Evolutionary conservation across 1,140 invertebrate genomes (phyloP).

Genomic region (Andricus grossulariae): DNA sequence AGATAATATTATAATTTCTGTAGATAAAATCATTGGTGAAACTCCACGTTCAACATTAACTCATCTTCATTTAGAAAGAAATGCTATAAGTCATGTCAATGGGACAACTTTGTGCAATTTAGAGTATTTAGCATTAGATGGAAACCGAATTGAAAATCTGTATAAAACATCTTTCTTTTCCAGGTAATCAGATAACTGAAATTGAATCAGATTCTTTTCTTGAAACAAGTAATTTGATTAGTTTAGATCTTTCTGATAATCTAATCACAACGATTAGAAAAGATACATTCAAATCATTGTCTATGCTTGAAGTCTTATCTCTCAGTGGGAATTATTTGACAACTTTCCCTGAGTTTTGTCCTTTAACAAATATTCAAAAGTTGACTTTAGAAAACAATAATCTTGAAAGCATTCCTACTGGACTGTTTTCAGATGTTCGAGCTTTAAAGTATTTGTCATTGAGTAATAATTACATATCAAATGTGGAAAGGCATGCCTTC

Average conservation of each 20-base stretch:
- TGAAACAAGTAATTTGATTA: background rate
- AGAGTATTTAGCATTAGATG: background rate
- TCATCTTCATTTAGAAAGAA: background rate
- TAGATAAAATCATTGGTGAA: background rate
- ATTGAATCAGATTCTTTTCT: background rate
- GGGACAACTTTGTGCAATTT: background rate
- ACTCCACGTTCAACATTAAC: background rate
- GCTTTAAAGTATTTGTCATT: background rate
- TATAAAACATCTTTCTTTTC: background rate
- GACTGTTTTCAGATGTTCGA: background rate
- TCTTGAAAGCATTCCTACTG: background rate
- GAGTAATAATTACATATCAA: background rate
- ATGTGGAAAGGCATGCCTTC: background rate
- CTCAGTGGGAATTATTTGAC: background rate
- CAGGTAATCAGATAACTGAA: background rate
- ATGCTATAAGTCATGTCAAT: background rate
- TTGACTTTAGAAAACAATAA: background rate
- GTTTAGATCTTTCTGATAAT: background rate
- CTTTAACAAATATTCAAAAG: background rate
- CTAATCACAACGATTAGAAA: background rate
- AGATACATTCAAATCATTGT: background rate
- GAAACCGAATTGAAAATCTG: background rate
- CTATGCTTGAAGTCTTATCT: background rate
- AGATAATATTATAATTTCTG: background rate
- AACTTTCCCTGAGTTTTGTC: background rate